phyloP scores from a whole-genome alignment of 2,888 invertebrate genomes.

The Rotaria socialis region DNA sequence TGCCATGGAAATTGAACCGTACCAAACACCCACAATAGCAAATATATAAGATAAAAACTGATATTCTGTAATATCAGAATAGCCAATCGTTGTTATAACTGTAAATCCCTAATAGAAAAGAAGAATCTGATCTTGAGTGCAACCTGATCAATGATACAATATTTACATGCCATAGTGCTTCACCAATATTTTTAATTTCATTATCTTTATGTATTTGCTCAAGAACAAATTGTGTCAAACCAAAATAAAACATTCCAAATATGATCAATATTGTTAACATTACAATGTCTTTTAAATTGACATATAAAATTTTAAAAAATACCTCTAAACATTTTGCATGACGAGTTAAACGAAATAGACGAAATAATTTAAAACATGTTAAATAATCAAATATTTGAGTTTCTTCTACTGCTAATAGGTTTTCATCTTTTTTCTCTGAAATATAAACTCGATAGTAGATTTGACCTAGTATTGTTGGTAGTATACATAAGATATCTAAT shows the following conservation, averaged over 20 bases:
- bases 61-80: conserved; percentile 24
- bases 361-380: conserved; percentile 23
- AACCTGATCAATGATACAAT: not conserved
- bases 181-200: conserved; percentile 12
- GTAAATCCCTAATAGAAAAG: not conserved
- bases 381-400: conserved; percentile 25
- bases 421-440: not conserved
- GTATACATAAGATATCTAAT: conserved; percentile 9
- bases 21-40: conserved; percentile 8
- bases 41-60: conserved; percentile 1
- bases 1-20: not conserved
- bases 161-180: conserved; percentile 37
- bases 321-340: conserved; percentile 12
- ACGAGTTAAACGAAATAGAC: conserved; percentile 16
- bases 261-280: conserved; percentile 4
- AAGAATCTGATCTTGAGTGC: not conserved
- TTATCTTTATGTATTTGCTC: not conserved
- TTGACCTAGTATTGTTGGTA: conserved; percentile 19
- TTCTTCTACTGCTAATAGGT: not conserved
- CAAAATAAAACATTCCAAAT: conserved; percentile 21
- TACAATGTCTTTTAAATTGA: not conserved
- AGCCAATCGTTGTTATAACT: conserved; percentile 10
- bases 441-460: not conserved
- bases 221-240: conserved; percentile 30
- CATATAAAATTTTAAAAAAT: not conserved